Conservation (phyloP, 2,888 invertebrate species). For the Callimorpha dominula region DNA sequence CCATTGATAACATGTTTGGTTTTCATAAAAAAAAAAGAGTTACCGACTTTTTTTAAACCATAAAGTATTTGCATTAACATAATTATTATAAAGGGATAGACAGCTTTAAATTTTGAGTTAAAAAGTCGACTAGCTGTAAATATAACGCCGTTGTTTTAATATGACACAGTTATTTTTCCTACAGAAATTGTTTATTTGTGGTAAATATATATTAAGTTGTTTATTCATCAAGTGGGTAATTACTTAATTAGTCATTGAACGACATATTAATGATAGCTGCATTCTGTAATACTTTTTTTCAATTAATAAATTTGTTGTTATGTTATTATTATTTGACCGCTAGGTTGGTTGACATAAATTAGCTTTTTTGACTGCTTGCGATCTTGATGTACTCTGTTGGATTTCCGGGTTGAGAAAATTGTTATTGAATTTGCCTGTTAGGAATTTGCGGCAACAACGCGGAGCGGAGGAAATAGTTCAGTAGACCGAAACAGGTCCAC, state of each 20-base stretch:
- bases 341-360: neutral
- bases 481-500: neutral
- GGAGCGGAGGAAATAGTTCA: neutral
- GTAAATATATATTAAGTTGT: slow-evolving; percentile 10
- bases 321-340: neutral
- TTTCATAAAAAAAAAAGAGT: no score
- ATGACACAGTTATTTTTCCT: neutral
- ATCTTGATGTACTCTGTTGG: neutral
- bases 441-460: neutral
- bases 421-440: neutral
- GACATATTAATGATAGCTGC: neutral
- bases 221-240: slow-evolving; percentile 8
- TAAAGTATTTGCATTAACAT: no score
- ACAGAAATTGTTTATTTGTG: slow-evolving; percentile 2
- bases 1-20: no score
- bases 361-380: no score
- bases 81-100: no score
- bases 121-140: neutral
- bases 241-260: neutral
- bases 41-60: no score
- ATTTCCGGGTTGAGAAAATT: neutral
- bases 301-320: neutral
- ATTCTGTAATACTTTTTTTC: neutral
- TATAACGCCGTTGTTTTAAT: neutral
- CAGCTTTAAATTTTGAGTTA: neutral